phyloP scores from a whole-genome alignment of 2,113 vertebrate genomes.

The Leucoraja erinaceus region DNA sequence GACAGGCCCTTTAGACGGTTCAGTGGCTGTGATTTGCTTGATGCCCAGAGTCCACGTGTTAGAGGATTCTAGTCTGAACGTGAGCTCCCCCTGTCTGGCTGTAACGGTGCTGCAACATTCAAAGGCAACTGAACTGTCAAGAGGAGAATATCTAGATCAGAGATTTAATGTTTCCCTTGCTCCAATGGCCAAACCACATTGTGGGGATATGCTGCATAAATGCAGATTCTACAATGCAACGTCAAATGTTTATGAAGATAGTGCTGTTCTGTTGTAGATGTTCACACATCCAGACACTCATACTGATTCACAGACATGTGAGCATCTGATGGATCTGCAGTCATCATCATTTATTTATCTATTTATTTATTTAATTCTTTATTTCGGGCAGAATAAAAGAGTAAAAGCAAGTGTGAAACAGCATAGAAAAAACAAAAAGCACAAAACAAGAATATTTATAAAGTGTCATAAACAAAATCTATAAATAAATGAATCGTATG shows the following conservation, averaged over 20 bases:
- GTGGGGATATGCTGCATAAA: neutral
- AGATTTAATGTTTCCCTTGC: neutral
- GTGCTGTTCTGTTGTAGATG: neutral
- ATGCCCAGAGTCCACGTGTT: neutral
- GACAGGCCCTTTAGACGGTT: too few species aligned
- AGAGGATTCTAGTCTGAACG: neutral
- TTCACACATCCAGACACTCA: neutral
- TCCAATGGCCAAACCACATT: neutral
- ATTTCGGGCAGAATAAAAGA: too few species aligned
- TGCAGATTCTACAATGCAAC: neutral
- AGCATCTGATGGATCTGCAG: neutral
- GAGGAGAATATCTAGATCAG: neutral
- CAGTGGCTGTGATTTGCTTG: too few species aligned
- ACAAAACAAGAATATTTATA: too few species aligned
- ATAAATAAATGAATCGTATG: too few species aligned
- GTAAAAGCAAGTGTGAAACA: too few species aligned
- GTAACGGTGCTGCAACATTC: too few species aligned
- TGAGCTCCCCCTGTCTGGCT: neutral
- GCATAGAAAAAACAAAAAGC: too few species aligned
- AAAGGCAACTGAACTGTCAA: neutral
- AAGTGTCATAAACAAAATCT: too few species aligned
- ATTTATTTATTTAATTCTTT: too few species aligned
- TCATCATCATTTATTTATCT: too few species aligned
- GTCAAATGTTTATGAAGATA: neutral
- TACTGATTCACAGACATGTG: neutral